A percentile compares a stretch with the other conserved stretches of the same genome.
Conservation (phyloP, 2,113 vertebrate genomes). For the Tylochromis polylepis region DNA sequence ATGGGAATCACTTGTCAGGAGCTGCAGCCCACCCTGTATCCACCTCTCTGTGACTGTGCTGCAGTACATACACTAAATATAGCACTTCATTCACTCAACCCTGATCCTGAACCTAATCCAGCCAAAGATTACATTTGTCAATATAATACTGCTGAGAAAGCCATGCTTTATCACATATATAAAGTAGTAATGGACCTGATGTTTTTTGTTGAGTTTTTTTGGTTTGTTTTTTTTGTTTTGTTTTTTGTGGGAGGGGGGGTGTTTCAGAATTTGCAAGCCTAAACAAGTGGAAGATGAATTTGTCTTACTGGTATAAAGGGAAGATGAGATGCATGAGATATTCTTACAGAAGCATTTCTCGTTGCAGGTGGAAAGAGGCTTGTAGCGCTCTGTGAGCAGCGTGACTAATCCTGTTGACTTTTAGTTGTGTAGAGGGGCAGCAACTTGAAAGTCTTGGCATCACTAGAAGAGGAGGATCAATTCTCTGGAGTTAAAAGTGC, state of each 20-base stretch:
- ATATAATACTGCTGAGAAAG: not conserved
- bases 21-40: not conserved
- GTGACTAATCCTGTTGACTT: constrained; percentile 49
- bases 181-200: not conserved
- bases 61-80: not conserved
- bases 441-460: constrained; percentile 57
- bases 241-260: no score
- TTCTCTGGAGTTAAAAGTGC: constrained; percentile 60
- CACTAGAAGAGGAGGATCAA: constrained; percentile 52
- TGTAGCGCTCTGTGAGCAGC: not conserved
- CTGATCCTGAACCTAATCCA: not conserved
- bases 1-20: not conserved
- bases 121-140: not conserved
- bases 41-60: not conserved
- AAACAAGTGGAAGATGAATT: not conserved
- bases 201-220: not conserved
- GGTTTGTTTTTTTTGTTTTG: not conserved
- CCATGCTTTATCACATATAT: not conserved
- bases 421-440: constrained; percentile 20
- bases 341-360: not conserved
- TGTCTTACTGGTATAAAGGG: not conserved
- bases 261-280: not conserved
- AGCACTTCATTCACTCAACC: not conserved
- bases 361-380: constrained; percentile 10
- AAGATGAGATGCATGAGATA: not conserved